Base-by-base conservation (phyloP, 2,113 vertebrate species). In the Antigone vipio region DNA sequence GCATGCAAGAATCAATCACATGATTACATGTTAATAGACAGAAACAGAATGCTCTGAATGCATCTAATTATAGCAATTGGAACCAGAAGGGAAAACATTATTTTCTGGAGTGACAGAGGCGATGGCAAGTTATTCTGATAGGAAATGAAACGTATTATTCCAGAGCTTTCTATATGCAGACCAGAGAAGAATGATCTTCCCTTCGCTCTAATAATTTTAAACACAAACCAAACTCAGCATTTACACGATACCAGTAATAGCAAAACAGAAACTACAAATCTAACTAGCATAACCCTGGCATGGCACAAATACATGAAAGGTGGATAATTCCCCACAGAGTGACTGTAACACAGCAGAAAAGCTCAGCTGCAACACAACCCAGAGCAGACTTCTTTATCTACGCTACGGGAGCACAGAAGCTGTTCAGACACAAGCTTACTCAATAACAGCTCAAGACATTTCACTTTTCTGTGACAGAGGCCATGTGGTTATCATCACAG, bases 21-120 rank as follows among this genome's bases (percentile, higher is more conserved):
- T 68, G 66, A 87, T 95, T 89, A 74, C 64, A 95, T 22, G 72
- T 74, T 94, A 89, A 87, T 15, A 82, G 88, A 88, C 35, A 93
- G 80, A 87, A 93, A 91, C 56, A 68, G 62, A 94, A 79, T 17
- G 69, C 62, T 91, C 78, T 76, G 66, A 93, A 93, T 74, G 74
- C 58, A 94, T 90, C 87, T 94, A 85, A 94, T 95, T 89, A 96
- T 5, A 85, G 75, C 69, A 92, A 94, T 55, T 45, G 74, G 15
- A 86, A 75, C 53, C 74, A 92, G 62, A 89, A 96, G 27, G 58
- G 66, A 96, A 89, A 95, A 92, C 45, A 72, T 69, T 56, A 80
- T 59, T 49, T 62, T 87, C 53, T 89, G 30, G 49, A 95, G 69
- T 64, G 77, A 85, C 67, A 56, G 49, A 64, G 53, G 82, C 9